phyloP scores from a whole-genome alignment of 2,113 vertebrate species.

The Scalopus aquaticus region DNA sequence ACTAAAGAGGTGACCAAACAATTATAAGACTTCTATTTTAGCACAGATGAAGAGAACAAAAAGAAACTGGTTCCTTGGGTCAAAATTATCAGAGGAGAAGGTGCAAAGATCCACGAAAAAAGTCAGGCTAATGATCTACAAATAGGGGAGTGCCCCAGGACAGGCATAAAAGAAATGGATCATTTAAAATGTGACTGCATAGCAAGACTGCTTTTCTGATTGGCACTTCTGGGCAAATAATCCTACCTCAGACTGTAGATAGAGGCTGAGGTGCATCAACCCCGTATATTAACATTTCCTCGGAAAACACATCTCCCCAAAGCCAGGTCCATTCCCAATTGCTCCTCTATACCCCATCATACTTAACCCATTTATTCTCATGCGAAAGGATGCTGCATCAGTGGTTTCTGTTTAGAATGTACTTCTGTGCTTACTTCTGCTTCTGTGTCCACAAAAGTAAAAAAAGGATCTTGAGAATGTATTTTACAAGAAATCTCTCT shows the following conservation, averaged over 20 bases:
- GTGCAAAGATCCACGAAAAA: background rate
- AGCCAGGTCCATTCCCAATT: background rate
- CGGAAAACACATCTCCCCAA: background rate
- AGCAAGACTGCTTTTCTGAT: background rate
- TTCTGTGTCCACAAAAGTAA: background rate
- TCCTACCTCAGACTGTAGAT: fast-evolving
- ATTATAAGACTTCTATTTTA: background rate
- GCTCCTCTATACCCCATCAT: fast-evolving
- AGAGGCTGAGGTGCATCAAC: background rate
- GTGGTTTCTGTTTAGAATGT: background rate
- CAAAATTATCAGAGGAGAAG: background rate
- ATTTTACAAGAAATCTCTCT: background rate
- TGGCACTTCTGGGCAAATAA: background rate
- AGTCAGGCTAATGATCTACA: background rate
- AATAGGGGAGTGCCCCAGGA: background rate
- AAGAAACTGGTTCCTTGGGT: background rate
- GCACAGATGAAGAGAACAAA: background rate
- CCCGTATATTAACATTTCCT: fast-evolving
- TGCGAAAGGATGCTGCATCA: background rate
- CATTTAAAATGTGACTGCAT: background rate
- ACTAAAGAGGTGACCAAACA: background rate
- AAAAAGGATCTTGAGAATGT: background rate
- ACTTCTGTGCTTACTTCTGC: background rate
- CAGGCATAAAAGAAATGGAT: background rate
- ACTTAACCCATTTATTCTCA: fast-evolving